Evolutionary conservation across 2,113 vertebrate genomes (phyloP), one percentile per base, ranked within the genome.

Genomic region (Dissostichus mawsoni): DNA sequence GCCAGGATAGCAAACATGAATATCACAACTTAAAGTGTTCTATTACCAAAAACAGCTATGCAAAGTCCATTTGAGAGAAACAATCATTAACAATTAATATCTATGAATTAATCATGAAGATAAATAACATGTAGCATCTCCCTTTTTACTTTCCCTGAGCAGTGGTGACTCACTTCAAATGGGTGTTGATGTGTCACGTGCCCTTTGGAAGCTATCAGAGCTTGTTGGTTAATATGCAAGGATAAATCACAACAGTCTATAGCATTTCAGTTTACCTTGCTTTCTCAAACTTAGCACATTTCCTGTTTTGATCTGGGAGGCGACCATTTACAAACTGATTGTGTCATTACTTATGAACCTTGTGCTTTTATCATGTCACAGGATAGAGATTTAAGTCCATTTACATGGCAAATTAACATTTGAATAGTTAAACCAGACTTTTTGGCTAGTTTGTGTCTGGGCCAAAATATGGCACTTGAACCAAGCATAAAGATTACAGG

Each of bases 191-290:
- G 57, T 63, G 29, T 65, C 63, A 74, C 67, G 25, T 50, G 50
- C 61, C 50, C 56, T 57, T 64, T 78, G 58, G 25, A 17, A 20
- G 63, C 17, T 29, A 13, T 29, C 57, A 57, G 44, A 78, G 75
- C 64, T 74, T 63, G 52, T 2, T 0, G 6, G 64, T 62, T 78
- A 57, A 69, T 48, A 25, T 20, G 18, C 45, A 16, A 62, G 17
- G n/a, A 73, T 62, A 74, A 83, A 72, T 78, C 63, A 74, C 81
- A 83, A 36, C 69, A 62, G 48, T 62, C 55, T 17, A 59, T 17
- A 18, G 61, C 33, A 59, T 71, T 70, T 64, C 52, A 45, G 18
- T 18, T 66, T 8, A 76, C 53, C 55, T 64, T 44, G 29, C 58
- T 17, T 10, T 52, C 25, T 69, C 13, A 5, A 33, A 20, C 50